Conservation (phyloP, 2,888 invertebrate genomes). For the Trachelus stipa region DNA sequence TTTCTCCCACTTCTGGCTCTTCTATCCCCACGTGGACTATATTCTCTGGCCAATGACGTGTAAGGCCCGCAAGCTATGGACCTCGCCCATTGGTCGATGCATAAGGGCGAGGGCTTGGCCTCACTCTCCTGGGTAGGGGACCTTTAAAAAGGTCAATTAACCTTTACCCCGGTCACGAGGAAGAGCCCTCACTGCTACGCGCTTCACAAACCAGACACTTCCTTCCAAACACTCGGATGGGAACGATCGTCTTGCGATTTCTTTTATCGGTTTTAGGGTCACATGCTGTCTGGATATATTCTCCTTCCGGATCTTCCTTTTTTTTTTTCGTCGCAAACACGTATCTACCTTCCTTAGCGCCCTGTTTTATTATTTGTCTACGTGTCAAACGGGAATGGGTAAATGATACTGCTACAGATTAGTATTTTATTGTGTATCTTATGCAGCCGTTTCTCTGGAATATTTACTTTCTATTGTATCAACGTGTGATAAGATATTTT, state of each 20-base stretch:
- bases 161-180: conserved; percentile 14
- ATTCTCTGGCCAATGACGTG: conserved; percentile 12
- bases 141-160: conserved; percentile 20
- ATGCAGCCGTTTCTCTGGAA: background rate
- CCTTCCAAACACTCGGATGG: background rate
- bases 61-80: conserved; percentile 12
- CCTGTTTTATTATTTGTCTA: background rate
- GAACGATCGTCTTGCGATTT: background rate
- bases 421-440: background rate
- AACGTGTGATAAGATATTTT: background rate
- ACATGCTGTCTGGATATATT: background rate
- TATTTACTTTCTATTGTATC: background rate
- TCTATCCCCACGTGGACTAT: background rate
- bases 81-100: conserved; percentile 15
- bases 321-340: background rate
- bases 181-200: background rate
- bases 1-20: background rate
- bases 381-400: background rate
- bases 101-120: conserved; percentile 27
- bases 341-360: background rate
- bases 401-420: background rate
- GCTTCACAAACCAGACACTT: background rate
- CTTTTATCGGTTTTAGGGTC: background rate
- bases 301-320: background rate
- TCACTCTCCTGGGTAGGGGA: conserved; percentile 22